phyloP scores from a whole-genome alignment of 2,113 vertebrate species.

The Aptenodytes forsteri region DNA sequence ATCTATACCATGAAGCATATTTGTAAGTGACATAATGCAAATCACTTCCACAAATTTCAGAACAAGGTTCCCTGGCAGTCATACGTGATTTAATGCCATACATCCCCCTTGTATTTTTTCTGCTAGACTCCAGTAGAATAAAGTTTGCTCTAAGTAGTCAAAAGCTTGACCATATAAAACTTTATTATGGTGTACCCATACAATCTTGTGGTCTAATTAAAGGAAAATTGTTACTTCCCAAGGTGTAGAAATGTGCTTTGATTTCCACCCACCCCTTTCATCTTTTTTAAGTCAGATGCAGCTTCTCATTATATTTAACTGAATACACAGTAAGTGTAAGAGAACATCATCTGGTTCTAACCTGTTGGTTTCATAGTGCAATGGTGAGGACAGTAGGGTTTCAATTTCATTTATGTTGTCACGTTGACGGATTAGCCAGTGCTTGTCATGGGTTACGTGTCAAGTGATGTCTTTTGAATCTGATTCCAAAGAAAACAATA shows the following conservation, averaged over 20 bases:
- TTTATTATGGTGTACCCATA: background rate
- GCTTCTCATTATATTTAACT: background rate
- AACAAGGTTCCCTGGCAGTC: background rate
- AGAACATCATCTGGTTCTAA: background rate
- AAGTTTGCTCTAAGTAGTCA: background rate
- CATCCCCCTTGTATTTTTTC: background rate
- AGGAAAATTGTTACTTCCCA: background rate
- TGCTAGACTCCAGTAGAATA: background rate
- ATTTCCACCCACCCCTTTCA: fast-evolving
- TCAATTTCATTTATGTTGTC: constrained; percentile 31
- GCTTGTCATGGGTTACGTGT: background rate
- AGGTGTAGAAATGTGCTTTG: background rate
- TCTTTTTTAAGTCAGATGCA: background rate
- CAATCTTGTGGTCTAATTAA: background rate
- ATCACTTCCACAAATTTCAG: background rate
- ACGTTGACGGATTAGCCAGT: constrained; percentile 42
- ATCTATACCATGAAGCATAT: background rate
- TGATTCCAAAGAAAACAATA: constrained; percentile 61
- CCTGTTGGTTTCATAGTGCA: background rate
- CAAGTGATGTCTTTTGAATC: constrained; percentile 54
- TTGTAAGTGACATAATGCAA: background rate
- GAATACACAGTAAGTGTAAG: background rate
- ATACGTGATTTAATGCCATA: background rate
- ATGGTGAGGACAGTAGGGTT: background rate
- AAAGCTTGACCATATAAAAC: background rate